phyloP scores from a whole-genome alignment of 2,113 vertebrate species.

The Platysternon megacephalum region DNA sequence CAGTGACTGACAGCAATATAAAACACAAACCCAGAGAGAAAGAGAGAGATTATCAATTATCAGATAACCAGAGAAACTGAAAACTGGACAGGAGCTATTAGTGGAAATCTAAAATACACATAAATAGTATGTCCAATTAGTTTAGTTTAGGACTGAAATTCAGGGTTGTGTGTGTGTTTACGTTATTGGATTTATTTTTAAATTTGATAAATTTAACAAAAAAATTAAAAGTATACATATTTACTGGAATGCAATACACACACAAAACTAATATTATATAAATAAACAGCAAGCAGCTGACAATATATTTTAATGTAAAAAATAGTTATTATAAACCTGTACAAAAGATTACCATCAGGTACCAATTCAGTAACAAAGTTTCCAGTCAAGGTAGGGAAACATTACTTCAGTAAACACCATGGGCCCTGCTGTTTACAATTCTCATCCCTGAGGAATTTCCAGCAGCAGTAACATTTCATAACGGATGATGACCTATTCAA shows the following conservation, averaged over 20 bases:
- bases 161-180: no score
- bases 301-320: not conserved
- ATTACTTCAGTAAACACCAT: not conserved
- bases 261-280: not conserved
- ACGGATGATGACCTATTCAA: not conserved
- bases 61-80: not conserved
- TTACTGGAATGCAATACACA: not conserved
- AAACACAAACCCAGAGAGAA: not conserved
- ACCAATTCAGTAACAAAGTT: not conserved
- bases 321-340: not conserved
- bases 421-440: constrained; percentile 29
- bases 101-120: not conserved
- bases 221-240: not conserved
- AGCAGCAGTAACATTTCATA: constrained; percentile 38
- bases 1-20: not conserved
- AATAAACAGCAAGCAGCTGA: not conserved
- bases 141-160: not conserved
- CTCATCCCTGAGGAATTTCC: constrained; percentile 47
- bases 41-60: not conserved
- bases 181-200: not conserved
- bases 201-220: not conserved
- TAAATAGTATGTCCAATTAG: not conserved
- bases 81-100: not conserved
- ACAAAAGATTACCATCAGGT: not conserved
- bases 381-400: not conserved